Evolutionary conservation across 2,113 vertebrate genomes (phyloP).

Genomic region (Phyllostomus discolor): DNA sequence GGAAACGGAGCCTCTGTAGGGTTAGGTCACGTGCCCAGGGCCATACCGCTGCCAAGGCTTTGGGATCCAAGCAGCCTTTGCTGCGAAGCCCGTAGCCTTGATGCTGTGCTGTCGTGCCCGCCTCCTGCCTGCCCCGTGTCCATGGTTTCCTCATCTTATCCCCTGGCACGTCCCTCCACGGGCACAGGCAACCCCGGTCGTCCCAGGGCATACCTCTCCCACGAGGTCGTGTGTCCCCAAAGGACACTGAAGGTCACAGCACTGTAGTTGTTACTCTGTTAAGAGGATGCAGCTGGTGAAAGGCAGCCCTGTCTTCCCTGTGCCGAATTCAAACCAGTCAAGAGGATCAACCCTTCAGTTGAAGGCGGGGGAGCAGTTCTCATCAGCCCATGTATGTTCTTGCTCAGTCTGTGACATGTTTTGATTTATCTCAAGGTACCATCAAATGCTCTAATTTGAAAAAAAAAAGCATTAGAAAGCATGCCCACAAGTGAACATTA

Average conservation of each 20-base stretch:
- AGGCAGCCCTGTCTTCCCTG: neutral
- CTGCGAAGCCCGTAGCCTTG: accelerated
- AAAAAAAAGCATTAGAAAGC: neutral
- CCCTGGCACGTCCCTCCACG: accelerated
- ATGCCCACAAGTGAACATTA: neutral
- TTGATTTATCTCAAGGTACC: neutral
- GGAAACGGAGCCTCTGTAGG: neutral
- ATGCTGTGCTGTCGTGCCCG: accelerated
- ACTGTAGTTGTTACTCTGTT: neutral
- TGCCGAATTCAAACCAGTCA: neutral
- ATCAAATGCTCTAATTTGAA: neutral
- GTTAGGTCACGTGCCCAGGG: accelerated
- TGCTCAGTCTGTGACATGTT: accelerated
- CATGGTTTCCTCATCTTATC: accelerated
- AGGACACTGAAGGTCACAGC: neutral
- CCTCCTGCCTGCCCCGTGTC: neutral
- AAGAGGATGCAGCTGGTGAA: neutral
- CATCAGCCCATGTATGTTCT: neutral
- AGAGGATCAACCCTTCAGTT: neutral
- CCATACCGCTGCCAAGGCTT: neutral
- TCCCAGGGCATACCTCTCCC: neutral
- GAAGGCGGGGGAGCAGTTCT: neutral
- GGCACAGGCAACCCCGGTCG: accelerated
- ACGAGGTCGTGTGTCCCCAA: neutral
- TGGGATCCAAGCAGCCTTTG: neutral